Base-by-base conservation (phyloP, 2,888 invertebrate species). In the Brachynemurus nebulosus region DNA sequence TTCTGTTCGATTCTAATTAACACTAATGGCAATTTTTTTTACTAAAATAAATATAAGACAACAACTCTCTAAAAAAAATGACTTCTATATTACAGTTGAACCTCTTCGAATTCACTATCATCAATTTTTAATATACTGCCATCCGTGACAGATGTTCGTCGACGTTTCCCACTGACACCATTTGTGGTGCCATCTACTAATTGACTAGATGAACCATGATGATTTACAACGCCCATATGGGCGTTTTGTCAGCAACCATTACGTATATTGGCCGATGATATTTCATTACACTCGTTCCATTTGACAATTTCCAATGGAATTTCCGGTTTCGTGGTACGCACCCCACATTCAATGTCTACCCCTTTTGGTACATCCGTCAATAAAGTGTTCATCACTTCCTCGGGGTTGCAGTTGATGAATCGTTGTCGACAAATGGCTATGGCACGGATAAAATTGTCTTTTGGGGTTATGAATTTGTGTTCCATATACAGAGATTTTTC, bases 401-500 rank as follows among this genome's bases (percentile, higher is more conserved):
- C 69, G 0, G 70, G 72, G 0, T 69, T 71, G 9, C 74, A 72
- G 57, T 74, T 71, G n/a, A 72, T 69, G 44, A 76, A 65, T n/a
- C 76, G 60, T 51, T 72, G 72, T 27, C 71, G 61, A 49, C 74
- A 73, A 40, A 74, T 61, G 0, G 72, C 72, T 14, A 76, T 71
- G 0, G 76, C 74, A 57, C 74, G 74, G n/a, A 81, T 67, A 63
- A 82, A 85, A 19, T 74, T 72, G 55, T 90, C 88, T 23, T 61
- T 58, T 4, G 80, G 66, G 1, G 84, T 80, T 18, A 83, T 66
- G 51, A 90, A 80, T 50, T 82, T 74, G 60, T 91, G 90, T 60
- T 89, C 86, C 69, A 90, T 75, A 59, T 82, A 91, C 44, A 91
- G 71, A 19, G 81, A 78, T 52, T 78, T 76, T 4, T 80, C 77